Evolutionary conservation across 2,113 vertebrate species (phyloP), one percentile per base, ranked within the genome.

Genomic region (Eurystomus gularis): DNA sequence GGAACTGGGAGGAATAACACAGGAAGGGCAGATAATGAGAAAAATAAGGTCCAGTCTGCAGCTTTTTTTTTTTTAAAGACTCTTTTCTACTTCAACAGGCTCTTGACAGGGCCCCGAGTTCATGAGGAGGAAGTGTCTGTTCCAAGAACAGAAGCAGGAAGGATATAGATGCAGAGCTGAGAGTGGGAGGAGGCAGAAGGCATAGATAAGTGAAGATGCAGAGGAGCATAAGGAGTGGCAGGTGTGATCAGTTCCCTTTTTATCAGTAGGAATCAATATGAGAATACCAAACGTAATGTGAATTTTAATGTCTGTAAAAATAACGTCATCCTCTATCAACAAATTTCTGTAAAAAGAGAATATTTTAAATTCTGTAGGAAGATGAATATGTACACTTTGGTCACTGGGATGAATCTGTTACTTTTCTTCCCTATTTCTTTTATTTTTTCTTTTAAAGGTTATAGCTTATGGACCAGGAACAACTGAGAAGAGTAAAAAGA

Each of bases 381-480:
- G 65, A 93, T 35, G 23, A 70, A 88, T 70, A 42, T 18, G 28
- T 89, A 81, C 57, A 51, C 35, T 75, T 86, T 39, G 89, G 80
- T 82, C 82, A 84, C 44, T 80, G 69, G 31, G 16, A 85, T 82
- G 15, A 84, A 82, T 40, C 23, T 1, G 3, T 48, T 76, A 23
- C 10, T n/a, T 42, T 94, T 46, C 37, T 48, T 49, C 26, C 31
- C 55, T 60, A 35, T 10, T 33, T 39, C 4, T 51, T 29, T 62
- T 61, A 26, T 17, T 23, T n/a, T 24, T 66, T 65, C 42, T 37
- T 61, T 78, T 19, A 58, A 70, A 99, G 99, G 98, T 94, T 44
- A 86, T 98, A 37, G 90, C 98, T 78, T 98, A 98, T 19, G 99
- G 99, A 94, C 92, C 97, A 62, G 99, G 99, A 80, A 96, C 96